Evolutionary conservation across 2,113 vertebrate species (phyloP).

Genomic region (Etheostoma spectabile): DNA sequence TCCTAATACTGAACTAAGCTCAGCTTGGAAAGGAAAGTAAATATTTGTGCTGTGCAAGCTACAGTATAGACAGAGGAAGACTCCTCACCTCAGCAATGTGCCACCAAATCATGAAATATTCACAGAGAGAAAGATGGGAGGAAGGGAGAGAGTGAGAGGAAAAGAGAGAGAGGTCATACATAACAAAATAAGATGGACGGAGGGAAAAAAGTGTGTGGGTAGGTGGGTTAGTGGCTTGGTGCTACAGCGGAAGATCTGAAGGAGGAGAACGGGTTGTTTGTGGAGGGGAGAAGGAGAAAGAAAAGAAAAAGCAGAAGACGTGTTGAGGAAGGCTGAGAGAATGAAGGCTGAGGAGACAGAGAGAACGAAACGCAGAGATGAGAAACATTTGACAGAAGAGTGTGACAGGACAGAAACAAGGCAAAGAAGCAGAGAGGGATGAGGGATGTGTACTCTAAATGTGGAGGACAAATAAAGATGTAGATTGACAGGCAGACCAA

Average conservation of each 20-base stretch:
- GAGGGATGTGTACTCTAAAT: conserved; percentile 35
- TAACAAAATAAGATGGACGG: conserved; percentile 62
- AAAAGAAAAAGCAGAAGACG: conserved; percentile 26
- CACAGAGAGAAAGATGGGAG: conserved; percentile 75
- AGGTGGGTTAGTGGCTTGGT: conserved; percentile 46
- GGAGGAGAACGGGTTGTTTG: conserved; percentile 54
- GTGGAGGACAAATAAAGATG: conserved; percentile 62
- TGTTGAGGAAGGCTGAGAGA: conserved; percentile 43
- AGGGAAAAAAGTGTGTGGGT: conserved; percentile 50
- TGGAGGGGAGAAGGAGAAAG: conserved; percentile 44
- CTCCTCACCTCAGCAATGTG: conserved; percentile 82
- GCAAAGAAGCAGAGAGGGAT: conserved; percentile 21
- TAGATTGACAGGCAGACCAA: conserved; percentile 57
- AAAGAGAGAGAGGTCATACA: conserved; percentile 63
- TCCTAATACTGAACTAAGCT: conserved; percentile 73
- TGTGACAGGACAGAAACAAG: conserved; percentile 47
- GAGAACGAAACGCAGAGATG: conserved; percentile 22
- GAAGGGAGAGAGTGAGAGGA: conserved; percentile 27
- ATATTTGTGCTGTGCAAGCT: conserved; percentile 93
- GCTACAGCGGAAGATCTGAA: conserved; percentile 56
- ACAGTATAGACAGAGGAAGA: conserved; percentile 86
- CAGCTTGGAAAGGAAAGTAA: conserved; percentile 87
- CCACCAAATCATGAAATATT: conserved; percentile 95
- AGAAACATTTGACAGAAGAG: conserved; percentile 38
- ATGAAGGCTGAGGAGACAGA: conserved; percentile 27